A percentile compares a stretch with the other conserved stretches of the same genome.
These are phyloP conservation scores for Stenodema calcarata DNA, from an alignment of 2,888 invertebrate genomes.

Conservation along the genomic window DNA sequence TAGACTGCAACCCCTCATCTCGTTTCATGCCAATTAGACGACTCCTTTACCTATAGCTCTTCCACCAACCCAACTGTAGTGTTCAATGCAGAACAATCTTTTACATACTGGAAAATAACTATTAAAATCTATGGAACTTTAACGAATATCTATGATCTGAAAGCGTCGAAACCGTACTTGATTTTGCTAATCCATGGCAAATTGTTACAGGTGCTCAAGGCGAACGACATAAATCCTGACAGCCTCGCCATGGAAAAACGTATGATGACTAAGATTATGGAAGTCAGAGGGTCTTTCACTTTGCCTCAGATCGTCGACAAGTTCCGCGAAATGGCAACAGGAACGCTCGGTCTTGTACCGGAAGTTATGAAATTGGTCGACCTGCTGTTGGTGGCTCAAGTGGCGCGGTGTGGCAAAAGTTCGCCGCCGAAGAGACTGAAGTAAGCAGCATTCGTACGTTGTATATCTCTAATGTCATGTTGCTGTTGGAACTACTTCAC, in stretches of 20 bases:
- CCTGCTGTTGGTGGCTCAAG: constrained; percentile 15
- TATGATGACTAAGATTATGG: constrained; percentile 35
- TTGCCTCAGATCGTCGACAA: background rate
- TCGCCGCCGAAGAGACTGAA: background rate
- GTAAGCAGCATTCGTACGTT: background rate
- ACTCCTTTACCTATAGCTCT: too few species aligned
- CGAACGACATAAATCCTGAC: constrained; percentile 1
- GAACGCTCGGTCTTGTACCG: constrained; percentile 25
- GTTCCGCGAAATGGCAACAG: background rate
- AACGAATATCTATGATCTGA: too few species aligned
- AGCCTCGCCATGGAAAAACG: constrained; percentile 33
- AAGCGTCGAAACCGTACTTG: too few species aligned
- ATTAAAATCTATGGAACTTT: too few species aligned
- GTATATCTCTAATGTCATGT: background rate
- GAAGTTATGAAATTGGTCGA: constrained; percentile 19
- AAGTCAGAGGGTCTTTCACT: background rate
- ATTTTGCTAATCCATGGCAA: too few species aligned
- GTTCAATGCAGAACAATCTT: too few species aligned
- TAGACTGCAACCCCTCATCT: too few species aligned
- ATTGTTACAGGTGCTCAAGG: background rate
- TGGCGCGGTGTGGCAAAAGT: background rate
- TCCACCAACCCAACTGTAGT: too few species aligned
- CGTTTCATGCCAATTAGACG: too few species aligned
- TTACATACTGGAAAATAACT: too few species aligned
- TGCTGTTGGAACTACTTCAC: too few species aligned